A percentile compares a stretch with the other conserved stretches of the same genome.
Evolutionary conservation across 2,797 vertebrate genomes (phyloP).

Genomic region (Tolypeutes matacus): DNA sequence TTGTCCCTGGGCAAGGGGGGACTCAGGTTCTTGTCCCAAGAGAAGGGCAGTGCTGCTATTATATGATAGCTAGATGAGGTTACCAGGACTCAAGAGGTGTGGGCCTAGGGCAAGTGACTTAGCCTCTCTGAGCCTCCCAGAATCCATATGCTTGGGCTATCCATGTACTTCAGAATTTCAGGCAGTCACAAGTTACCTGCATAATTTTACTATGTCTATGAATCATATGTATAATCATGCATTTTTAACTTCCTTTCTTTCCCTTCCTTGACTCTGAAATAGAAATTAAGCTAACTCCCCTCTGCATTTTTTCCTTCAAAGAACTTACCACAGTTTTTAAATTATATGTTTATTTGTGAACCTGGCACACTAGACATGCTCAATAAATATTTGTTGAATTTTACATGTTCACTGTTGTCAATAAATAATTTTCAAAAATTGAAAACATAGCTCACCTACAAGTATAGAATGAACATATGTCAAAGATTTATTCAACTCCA

Average conservation of each 20-base stretch:
- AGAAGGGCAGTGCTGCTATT: neutral
- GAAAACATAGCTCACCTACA: neutral
- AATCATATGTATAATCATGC: neutral
- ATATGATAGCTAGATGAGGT: neutral
- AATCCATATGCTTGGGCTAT: neutral
- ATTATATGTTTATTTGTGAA: constrained; percentile 18
- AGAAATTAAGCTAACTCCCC: neutral
- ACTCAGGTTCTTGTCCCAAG: neutral
- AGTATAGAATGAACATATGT: neutral
- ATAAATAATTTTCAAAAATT: constrained; percentile 41
- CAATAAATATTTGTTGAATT: neutral
- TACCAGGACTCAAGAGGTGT: neutral
- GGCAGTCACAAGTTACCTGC: neutral
- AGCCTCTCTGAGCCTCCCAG: neutral
- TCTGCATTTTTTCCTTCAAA: neutral
- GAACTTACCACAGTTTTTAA: neutral
- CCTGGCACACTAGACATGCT: neutral
- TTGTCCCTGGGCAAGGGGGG: neutral
- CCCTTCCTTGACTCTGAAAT: constrained; percentile 34
- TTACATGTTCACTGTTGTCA: constrained; percentile 1
- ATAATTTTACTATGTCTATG: neutral
- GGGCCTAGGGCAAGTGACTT: neutral
- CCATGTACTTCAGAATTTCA: neutral
- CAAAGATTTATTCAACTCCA: neutral
- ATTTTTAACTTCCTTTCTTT: neutral